Base-by-base conservation (phyloP, 92 coral and sea anemone genomes). In the Paramuricea clavata region DNA sequence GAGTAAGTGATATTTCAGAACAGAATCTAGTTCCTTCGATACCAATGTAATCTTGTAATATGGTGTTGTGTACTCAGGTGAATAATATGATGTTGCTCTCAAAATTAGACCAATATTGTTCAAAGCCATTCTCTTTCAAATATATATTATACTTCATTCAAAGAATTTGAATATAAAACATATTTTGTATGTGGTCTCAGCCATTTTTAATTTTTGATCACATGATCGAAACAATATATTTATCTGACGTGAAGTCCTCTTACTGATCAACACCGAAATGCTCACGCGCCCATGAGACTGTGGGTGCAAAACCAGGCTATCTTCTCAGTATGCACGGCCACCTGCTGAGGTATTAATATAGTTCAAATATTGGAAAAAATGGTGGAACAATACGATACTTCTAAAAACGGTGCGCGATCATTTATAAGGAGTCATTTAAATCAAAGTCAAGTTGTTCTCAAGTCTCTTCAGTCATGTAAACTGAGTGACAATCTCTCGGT, bases 381-480 rank as follows among this genome's bases (percentile, higher is more conserved):
- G 68, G 68, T 49, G 83, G 83, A n/a, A 57, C n/a, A n/a, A 39
- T 17, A 34, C n/a, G 19, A 69, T 69, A n/a, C 34, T 19, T 69
- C 9, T 36, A 59, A 69, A 62, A 81, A 81, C 56, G 36, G 74
- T 22, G 85, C 64, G 49, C 85, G 75, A 81, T 70, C 85, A 19
- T 81, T 42, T 70, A 81, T 39, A 64, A 81, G 85, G 71, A 64
- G 85, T 59, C 39, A 42, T 65, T 50, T 59, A 62, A 62, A 56
- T 41, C 47, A 42, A 59, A 81, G 62, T 15, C 33, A 60, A 60
- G 27, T 39, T 39, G 74, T 81, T 54, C 71, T 62, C 10, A 34
- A 27, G 69, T 81, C 85, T 22, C 49, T 81, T 41, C 85, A 81
- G 35, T 49, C 57, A 62, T 81, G 85, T 54, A 81, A 73, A 25